Evolutionary conservation across 37 sponge, comb jelly and placozoan species (phyloP), one percentile per base, ranked within the genome.

Genomic region (Beroe forskalii): DNA sequence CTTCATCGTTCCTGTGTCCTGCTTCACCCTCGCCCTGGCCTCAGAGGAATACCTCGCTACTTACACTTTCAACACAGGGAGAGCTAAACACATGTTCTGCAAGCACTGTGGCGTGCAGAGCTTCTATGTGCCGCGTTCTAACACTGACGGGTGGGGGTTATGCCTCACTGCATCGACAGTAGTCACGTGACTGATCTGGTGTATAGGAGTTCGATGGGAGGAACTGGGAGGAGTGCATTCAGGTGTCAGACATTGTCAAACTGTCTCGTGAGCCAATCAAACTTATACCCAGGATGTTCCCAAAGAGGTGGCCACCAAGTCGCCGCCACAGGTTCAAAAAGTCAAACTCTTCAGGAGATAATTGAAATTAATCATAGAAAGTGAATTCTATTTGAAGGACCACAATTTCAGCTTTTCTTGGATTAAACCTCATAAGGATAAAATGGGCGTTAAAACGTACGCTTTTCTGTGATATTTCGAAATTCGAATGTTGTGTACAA

Each of bases 51-150:
- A 66, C 14, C 44, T 97, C 23, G 92, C 94, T 3, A 91, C 92
- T 40, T 97, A 97, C 62, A 95, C 95, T 0, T 97, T 93, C 92
- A 94, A 97, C 90, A 97, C 94, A 31, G 95, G 95, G 61, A 91
- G 91, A 67, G 97, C 97, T 20, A 94, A 97, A 91, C 97, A 97
- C 93, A 94, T 93, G 28, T 97, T 97, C 91, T 97, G 97, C 72
- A 92, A 75, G 62, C 43, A 76, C 9, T 97, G 97, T 86, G 97
- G 97, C 14, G 97, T 97, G 19, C 97, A 97, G 89, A 95, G 97
- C 61, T 97, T 97, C 93, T 97, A 97, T 93, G 94, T 93, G 27
- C 97, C 97, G 30, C 92, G 97, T 0, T 97, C 97, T 23, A 97
- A 97, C 40, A 94, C 97, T 38, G 97, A 97, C 90, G 97, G 97